Evolutionary conservation across 2,113 vertebrate genomes (phyloP).

Genomic region (Cichladusa arquata): DNA sequence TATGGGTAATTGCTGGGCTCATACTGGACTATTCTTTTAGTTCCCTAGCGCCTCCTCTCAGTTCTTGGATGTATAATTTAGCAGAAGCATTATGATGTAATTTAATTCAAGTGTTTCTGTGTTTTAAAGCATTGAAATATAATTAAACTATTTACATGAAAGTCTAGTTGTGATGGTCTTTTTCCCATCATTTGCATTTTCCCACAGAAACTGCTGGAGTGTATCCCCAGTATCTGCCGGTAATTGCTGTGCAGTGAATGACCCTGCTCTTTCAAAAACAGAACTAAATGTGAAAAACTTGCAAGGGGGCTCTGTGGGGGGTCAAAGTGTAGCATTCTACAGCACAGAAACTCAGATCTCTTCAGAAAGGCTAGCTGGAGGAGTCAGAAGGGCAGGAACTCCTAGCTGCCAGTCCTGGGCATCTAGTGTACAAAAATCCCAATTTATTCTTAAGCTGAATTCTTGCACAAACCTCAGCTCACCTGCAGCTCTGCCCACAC

Average conservation of each 20-base stretch:
- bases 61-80: conserved; percentile 32
- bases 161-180: neutral
- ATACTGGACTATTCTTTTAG: conserved; percentile 21
- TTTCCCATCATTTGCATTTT: neutral
- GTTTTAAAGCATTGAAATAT: conserved; percentile 52
- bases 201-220: neutral
- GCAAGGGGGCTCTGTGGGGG: neutral
- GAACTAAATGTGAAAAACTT: neutral
- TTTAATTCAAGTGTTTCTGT: conserved; percentile 61
- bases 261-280: neutral
- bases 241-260: neutral
- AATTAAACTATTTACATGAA: conserved; percentile 69
- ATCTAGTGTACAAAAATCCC: neutral
- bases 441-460: neutral
- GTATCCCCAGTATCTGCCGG: neutral
- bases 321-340: neutral
- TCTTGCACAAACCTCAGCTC: neutral
- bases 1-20: conserved; percentile 21
- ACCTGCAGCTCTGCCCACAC: neutral
- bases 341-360: neutral
- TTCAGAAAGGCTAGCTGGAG: neutral
- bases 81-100: conserved; percentile 57
- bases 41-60: neutral
- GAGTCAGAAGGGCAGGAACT: neutral
- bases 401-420: neutral